Evolutionary conservation across 2,888 invertebrate genomes (phyloP), one percentile per base, ranked within the genome.

Genomic region (Sesia apiformis): DNA sequence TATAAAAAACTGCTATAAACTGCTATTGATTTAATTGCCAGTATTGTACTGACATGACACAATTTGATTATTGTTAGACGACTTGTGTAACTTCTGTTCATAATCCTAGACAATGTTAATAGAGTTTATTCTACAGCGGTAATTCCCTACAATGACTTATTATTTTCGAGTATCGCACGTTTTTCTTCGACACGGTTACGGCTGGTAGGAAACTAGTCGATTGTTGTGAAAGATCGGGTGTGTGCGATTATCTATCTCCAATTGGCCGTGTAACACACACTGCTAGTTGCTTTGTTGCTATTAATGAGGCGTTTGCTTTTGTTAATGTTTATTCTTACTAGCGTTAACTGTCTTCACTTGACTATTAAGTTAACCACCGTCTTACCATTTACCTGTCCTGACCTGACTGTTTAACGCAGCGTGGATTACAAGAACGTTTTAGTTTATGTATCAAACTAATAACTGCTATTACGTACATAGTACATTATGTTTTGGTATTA

Each of bases 171-270:
- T 74, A 65, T 84, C 87, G 84, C 87, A 88, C 87, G 88, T 85
- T 88, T 87, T 87, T 86, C 84, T 81, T 85, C 82, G 82, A 79
- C 78, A 81, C 73, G 69, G 82, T 84, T 84, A 84, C 81, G 76
- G 70, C 69, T 76, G 67, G 66, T 76, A 74, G 76, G 73, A 78
- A 78, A 72, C 68, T 63, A 67, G 67, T 59, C 63, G 63, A 76
- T 72, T 76, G 77, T 86, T 84, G 77, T 75, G 85, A 81, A 87
- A 86, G 61, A 67, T 54, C 46, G 55, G 53, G 55, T 54, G 52
- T 57, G 50, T 4, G 38, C 50, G 50, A 38, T 50, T 38, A 50
- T 38, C 7, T 8, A 46, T 46, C 46, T 46, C 8, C 7, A 46
- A 46, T 46, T 7, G 23, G 4, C 7, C 46, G 23, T 46, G 6